Percentiles rank a stretch among this genome's conserved stretches.
phyloP scores from a whole-genome alignment of 2,888 invertebrate genomes.

The Phaonia tiefii region DNA sequence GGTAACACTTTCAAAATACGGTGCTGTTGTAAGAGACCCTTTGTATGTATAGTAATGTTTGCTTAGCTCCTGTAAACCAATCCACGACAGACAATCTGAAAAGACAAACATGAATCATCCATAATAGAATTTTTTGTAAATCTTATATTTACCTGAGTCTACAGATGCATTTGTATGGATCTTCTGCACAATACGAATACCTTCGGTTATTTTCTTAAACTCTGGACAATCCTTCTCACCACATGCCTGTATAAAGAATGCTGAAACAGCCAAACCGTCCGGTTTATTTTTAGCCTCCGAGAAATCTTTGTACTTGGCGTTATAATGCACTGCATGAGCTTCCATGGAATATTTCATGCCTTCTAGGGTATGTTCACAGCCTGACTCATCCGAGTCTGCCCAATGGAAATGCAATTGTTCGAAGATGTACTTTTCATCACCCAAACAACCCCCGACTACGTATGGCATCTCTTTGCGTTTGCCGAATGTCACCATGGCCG shows the following conservation, averaged over 20 bases:
- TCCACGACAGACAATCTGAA: conserved; percentile 86
- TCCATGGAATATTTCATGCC: conserved; percentile 88
- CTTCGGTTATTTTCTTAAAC: conserved; percentile 83
- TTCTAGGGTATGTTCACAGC: conserved; percentile 90
- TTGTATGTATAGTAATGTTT: conserved; percentile 88
- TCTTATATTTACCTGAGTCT: conserved; percentile 76
- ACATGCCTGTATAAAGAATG: conserved; percentile 84
- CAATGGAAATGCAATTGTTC: conserved; percentile 92
- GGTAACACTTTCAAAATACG: conserved; percentile 87
- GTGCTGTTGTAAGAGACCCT: conserved; percentile 87
- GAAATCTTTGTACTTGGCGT: conserved; percentile 85
- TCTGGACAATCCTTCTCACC: conserved; percentile 83
- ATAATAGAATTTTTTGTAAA: conserved; percentile 56
- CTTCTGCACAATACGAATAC: conserved; percentile 80
- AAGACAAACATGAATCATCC: conserved; percentile 37
- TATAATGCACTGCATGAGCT: conserved; percentile 90
- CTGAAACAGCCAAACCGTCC: conserved; percentile 87
- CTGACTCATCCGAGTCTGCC: conserved; percentile 87
- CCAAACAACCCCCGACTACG: conserved; percentile 85
- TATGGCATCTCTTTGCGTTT: conserved; percentile 83
- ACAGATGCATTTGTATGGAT: conserved; percentile 78
- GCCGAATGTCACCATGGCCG: conserved; percentile 84
- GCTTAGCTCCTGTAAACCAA: conserved; percentile 85
- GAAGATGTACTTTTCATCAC: conserved; percentile 85
- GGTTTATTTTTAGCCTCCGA: conserved; percentile 85